phyloP scores from a whole-genome alignment of 2,797 vertebrate species.

The Macropodus opercularis region DNA sequence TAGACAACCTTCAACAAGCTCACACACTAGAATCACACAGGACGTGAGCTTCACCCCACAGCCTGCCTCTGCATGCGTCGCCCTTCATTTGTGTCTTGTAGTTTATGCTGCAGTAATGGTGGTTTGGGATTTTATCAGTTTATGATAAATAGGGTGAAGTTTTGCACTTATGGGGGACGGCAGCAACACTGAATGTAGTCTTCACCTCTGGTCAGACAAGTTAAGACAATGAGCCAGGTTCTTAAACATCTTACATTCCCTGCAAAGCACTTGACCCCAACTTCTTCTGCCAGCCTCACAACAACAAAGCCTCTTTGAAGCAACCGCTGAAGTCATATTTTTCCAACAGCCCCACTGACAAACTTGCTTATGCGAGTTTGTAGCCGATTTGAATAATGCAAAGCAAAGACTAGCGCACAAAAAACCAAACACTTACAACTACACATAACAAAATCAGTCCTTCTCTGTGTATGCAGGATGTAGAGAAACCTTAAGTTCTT shows the following conservation, averaged over 20 bases:
- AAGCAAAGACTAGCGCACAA: slow-evolving; percentile 20
- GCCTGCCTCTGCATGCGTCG: not conserved
- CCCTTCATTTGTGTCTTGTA: not conserved
- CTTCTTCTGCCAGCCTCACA: slow-evolving; percentile 19
- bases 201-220: slow-evolving; percentile 7
- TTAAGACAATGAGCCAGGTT: slow-evolving; percentile 20
- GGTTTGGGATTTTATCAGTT: not conserved
- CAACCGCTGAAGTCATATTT: slow-evolving; percentile 45
- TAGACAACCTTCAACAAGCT: not conserved
- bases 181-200: slow-evolving; percentile 5
- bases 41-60: not conserved
- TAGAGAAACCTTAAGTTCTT: slow-evolving; percentile 41
- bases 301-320: slow-evolving; percentile 14
- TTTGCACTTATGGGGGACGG: slow-evolving; percentile 1
- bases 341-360: slow-evolving; percentile 14
- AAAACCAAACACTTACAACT: slow-evolving; percentile 34
- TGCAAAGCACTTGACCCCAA: slow-evolving; percentile 16
- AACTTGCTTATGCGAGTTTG: slow-evolving; percentile 18
- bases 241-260: slow-evolving; percentile 1
- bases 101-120: not conserved
- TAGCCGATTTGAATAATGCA: slow-evolving; percentile 52
- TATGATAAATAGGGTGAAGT: not conserved
- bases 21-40: not conserved
- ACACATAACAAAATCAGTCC: slow-evolving; percentile 58
- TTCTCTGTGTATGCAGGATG: slow-evolving; percentile 34